Evolutionary conservation across 2,113 vertebrate genomes (phyloP).

Genomic region (Nicator chloris): DNA sequence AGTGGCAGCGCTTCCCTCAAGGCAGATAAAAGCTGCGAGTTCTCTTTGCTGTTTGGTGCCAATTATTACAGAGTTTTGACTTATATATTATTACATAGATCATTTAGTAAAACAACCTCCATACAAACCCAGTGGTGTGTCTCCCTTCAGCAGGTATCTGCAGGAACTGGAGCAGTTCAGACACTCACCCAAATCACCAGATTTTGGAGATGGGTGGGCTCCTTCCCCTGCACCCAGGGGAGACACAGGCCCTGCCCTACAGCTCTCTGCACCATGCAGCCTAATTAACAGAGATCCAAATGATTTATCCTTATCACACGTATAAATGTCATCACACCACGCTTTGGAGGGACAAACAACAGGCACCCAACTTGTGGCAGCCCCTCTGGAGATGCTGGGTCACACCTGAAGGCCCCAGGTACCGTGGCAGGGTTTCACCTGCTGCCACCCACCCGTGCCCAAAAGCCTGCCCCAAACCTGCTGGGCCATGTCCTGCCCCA

Average conservation of each 20-base stretch:
- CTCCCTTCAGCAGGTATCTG: not conserved
- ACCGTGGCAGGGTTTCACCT: not conserved
- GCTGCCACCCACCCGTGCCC: not conserved
- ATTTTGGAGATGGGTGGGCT: not conserved
- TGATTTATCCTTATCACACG: rapidly evolving
- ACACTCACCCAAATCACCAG: not conserved
- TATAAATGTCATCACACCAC: rapidly evolving
- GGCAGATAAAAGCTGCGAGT: slow-evolving; percentile 41
- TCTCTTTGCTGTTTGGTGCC: slow-evolving; percentile 50
- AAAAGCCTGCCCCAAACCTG: not conserved
- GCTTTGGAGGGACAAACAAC: rapidly evolving
- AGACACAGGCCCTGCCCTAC: not conserved
- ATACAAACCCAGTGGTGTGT: not conserved
- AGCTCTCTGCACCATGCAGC: not conserved
- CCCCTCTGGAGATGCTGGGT: rapidly evolving
- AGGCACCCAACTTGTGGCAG: not conserved
- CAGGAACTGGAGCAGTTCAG: not conserved
- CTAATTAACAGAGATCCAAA: not conserved
- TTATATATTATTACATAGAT: slow-evolving; percentile 55
- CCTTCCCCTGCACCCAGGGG: not conserved
- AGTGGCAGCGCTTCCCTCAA: slow-evolving; percentile 54
- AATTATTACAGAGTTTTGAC: slow-evolving; percentile 44
- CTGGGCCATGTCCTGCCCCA: rapidly evolving
- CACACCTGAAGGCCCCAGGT: rapidly evolving
- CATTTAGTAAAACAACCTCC: slow-evolving; percentile 59